Conservation (phyloP, 1,140 invertebrate species). For the Anastatus disparis region DNA sequence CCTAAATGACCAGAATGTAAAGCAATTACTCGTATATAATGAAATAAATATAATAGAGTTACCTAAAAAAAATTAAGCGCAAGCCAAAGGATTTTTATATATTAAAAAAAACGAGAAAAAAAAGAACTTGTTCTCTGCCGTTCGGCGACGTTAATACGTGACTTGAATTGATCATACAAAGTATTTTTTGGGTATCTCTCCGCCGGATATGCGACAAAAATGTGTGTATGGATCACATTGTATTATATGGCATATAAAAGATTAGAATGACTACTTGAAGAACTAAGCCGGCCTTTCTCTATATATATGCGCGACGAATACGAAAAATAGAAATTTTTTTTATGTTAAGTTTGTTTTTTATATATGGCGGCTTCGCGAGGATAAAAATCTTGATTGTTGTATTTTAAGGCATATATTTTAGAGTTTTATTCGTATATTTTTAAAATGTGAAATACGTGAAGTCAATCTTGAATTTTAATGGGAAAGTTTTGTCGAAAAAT, state of each 20-base stretch:
- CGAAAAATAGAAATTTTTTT: too few relatives aligned
- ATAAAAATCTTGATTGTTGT: slow-evolving; percentile 32
- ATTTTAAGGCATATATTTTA: neutral
- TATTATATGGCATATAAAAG: too few relatives aligned
- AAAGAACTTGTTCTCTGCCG: slow-evolving; percentile 55
- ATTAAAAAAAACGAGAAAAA: slow-evolving; percentile 23
- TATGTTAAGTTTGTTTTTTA: too few relatives aligned
- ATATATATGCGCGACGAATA: slow-evolving; percentile 44
- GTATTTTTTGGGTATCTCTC: slow-evolving; percentile 53
- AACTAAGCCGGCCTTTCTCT: slow-evolving; percentile 39
- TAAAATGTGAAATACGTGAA: too few relatives aligned
- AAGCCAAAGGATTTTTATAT: slow-evolving; percentile 6
- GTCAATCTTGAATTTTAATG: too few relatives aligned
- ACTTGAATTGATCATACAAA: slow-evolving; percentile 50
- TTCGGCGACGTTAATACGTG: slow-evolving; percentile 52
- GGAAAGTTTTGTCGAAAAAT: too few relatives aligned
- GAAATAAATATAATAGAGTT: neutral
- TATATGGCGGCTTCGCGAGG: too few relatives aligned
- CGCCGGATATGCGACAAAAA: slow-evolving; percentile 51
- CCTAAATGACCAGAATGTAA: slow-evolving; percentile 9
- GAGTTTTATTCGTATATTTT: too few relatives aligned
- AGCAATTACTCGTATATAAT: slow-evolving; percentile 16
- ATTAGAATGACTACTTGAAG: too few relatives aligned
- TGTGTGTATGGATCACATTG: slow-evolving; percentile 32
- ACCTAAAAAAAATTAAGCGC: too few relatives aligned